phyloP scores from a whole-genome alignment of 2,888 invertebrate genomes.

The Tipula confusa region DNA sequence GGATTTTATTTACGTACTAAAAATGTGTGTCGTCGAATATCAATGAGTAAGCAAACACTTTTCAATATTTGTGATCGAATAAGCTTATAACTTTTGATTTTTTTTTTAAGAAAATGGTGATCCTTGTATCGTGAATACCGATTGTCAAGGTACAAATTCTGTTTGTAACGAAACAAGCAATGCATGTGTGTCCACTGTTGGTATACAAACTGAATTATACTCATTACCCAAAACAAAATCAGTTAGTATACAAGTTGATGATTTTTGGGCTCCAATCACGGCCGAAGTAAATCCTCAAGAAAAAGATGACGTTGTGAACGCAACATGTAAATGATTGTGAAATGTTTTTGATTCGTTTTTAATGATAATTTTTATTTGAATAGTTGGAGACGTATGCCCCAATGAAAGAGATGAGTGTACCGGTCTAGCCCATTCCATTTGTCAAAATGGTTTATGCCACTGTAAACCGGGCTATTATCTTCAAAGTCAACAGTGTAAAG shows the following conservation, averaged over 20 bases:
- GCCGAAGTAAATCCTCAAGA: not conserved
- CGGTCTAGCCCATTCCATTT: conserved; percentile 45
- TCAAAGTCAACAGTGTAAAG: conserved; percentile 44
- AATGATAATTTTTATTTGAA: not conserved
- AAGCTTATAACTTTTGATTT: not conserved
- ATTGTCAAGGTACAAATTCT: conserved; percentile 41
- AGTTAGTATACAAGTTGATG: not conserved
- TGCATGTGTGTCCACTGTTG: not conserved
- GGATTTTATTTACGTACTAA: conserved; percentile 49
- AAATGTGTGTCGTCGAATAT: conserved; percentile 49
- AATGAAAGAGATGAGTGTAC: conserved; percentile 39
- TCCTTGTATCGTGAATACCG: conserved; percentile 47
- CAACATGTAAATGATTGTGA: not conserved
- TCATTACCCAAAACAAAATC: not conserved
- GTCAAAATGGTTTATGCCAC: conserved; percentile 44
- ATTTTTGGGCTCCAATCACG: not conserved
- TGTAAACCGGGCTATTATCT: conserved; percentile 46
- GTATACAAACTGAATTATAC: not conserved
- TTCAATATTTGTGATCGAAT: not conserved
- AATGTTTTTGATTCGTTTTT: not conserved
- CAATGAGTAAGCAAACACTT: conserved; percentile 42
- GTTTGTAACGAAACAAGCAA: not conserved
- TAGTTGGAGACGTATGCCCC: conserved; percentile 35
- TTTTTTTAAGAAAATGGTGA: conserved; percentile 41
- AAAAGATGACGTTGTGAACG: not conserved